Conservation (phyloP, 2,113 vertebrate species). For the Onychostruthus taczanowskii region DNA sequence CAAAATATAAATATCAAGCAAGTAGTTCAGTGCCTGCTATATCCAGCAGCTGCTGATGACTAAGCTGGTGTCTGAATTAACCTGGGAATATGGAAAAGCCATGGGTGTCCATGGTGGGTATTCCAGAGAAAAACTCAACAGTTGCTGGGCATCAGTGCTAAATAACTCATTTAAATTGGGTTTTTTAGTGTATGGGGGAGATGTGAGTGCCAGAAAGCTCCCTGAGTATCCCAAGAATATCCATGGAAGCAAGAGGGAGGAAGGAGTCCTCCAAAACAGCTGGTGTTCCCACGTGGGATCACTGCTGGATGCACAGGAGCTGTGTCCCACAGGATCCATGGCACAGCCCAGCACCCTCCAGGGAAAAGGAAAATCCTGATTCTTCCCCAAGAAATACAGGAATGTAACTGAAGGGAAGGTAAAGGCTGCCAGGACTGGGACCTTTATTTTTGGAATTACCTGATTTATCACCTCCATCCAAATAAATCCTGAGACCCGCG, state of each 20-base stretch:
- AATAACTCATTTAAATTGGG: background rate
- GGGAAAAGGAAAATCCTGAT: background rate
- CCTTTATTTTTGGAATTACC: background rate
- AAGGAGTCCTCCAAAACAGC: background rate
- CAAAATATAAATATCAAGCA: background rate
- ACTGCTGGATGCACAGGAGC: background rate
- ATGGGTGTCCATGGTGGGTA: background rate
- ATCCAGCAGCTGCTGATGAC: background rate
- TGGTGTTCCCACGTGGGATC: fast-evolving
- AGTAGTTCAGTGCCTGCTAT: background rate
- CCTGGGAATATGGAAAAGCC: background rate
- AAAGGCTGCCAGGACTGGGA: background rate
- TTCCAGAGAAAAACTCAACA: background rate
- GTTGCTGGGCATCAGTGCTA: background rate
- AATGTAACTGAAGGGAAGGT: background rate
- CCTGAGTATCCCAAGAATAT: background rate
- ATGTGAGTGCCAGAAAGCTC: background rate
- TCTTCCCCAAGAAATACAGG: background rate
- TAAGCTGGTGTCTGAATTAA: background rate
- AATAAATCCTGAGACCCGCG: background rate
- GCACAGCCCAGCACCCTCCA: background rate
- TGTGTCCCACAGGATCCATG: background rate
- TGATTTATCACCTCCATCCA: background rate
- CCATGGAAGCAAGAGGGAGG: background rate
- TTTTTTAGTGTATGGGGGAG: background rate